Conservation (phyloP, 2,113 vertebrate genomes). For the Erythrocercus mccallii region DNA sequence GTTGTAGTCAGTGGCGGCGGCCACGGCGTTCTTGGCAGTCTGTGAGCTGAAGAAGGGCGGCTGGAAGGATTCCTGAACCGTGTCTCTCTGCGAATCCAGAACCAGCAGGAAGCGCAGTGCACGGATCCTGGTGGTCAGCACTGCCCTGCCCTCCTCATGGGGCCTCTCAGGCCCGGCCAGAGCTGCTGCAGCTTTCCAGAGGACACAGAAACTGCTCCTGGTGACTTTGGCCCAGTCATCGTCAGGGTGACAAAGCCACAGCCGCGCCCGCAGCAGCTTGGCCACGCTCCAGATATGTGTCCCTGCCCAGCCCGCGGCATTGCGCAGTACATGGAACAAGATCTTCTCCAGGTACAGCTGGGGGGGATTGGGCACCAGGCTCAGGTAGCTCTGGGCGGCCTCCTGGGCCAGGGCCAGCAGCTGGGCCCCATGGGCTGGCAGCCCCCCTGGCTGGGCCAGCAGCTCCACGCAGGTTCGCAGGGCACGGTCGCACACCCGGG, state of each 20-base stretch:
- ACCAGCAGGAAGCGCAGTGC: not conserved
- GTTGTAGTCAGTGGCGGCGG: not conserved
- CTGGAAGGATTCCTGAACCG: fast-evolving
- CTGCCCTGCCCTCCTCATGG: not conserved
- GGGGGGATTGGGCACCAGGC: not conserved
- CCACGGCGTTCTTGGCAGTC: fast-evolving
- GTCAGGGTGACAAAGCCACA: fast-evolving
- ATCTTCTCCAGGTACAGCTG: not conserved
- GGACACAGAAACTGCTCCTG: fast-evolving
- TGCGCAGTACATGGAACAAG: not conserved
- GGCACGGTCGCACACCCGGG: not conserved
- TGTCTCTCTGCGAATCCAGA: fast-evolving
- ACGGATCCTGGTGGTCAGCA: not conserved
- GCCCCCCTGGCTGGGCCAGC: not conserved
- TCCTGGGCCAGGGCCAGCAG: not conserved
- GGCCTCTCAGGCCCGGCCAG: not conserved
- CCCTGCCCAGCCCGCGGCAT: not conserved
- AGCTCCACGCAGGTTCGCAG: not conserved
- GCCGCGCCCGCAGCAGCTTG: not conserved
- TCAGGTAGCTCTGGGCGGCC: not conserved
- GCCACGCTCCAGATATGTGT: fast-evolving
- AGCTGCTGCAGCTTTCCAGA: fast-evolving
- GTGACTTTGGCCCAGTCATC: fast-evolving
- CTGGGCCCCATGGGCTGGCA: fast-evolving
- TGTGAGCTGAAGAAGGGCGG: not conserved